Evolutionary conservation across 2,113 vertebrate genomes (phyloP), one percentile per base, ranked within the genome.

Genomic region (Xenotilapia flavipinnis): DNA sequence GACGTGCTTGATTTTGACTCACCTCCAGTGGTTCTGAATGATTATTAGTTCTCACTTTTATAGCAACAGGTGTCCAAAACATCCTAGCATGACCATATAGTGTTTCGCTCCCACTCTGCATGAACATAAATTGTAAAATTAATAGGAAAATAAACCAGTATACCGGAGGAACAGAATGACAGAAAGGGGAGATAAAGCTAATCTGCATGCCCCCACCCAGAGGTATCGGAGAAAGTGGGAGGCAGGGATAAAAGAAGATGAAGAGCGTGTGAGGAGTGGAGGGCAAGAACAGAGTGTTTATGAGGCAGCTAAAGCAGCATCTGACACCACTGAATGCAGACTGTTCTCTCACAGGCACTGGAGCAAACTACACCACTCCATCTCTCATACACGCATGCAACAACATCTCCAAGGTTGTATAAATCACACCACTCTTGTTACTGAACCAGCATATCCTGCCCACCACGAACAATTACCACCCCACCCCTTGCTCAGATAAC

Each of bases 401-500:
- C 91, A 86, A 89, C 93, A 92, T 94, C 93, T 95, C 95, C 91
- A 92, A 93, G 94, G 94, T 92, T 95, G 93, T 94, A 95, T 96
- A 96, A 95, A 96, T 96, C 95, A 96, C 86, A 86, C 84, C 88
- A 84, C 91, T 94, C 90, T 82, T 86, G 91, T 92, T 94, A 94
- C 94, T 94, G 91, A 95, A 95, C 92, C 94, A 95, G 94, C 95
- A 93, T 91, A 95, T 96, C 95, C 93, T 94, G 94, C 95, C 95
- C 93, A 94, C 94, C 87, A 94, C 90, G 84, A 95, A 96, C 95
- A 96, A 97, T 97, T 96, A 96, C 91, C 93, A 90, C 86, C 91
- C 92, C 92, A 91, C 89, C 91, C 92, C 81, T 90, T 60, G 87
- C 95, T 94, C 94, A 79, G 94, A 96, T 96, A 96, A 96, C 95